Base-by-base conservation (phyloP, 1,140 invertebrate species). In the Patella vulgata region DNA sequence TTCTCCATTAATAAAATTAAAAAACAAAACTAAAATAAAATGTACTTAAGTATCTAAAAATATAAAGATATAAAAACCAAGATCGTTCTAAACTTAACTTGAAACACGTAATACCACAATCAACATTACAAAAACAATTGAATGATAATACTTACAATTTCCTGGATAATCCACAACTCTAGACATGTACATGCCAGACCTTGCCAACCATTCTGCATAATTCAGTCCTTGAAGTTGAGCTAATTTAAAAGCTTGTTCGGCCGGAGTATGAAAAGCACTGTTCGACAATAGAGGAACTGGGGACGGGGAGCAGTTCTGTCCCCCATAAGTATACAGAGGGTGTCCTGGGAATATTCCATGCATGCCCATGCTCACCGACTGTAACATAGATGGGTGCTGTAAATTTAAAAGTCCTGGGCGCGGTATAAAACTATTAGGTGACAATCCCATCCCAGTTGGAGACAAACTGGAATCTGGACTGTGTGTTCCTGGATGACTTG, bases 131-230 rank as follows among this genome's bases (percentile, higher is more conserved):
- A 36, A 23, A 14, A 9, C 14, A 14, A 50, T 11, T 21, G 17
- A 59, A 12, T 3, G 14, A 43, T 19, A 53, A n/a, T 33, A 63
- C 65, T 46, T 58, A 63, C 47, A 71, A 51, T 54, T 65, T 63
- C 76, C 76, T 33, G 75, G 63, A 51, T 81, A 81, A 52, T 81
- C 79, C 39, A 81, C 74, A 69, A 81, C 72, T 28, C 79, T 47
- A 8, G 75, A 73, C 62, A 79, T 76, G 42, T 79, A 73, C 77
- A 81, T 79, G 17, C 77, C 76, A 11, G 74, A 71, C n/a, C 79
- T 47, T 17, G 79, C 75, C 50, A 79, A 63, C 79, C 79, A 81
- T 50, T 81, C 79, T 30, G 75, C 40, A 67, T 72, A 66, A 40
- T 67, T 66, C n/a, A 68, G 43, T 1, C 66, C 65, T 11, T 79